Base-by-base conservation (phyloP, 2,113 vertebrate genomes). In the Monopterus albus region DNA sequence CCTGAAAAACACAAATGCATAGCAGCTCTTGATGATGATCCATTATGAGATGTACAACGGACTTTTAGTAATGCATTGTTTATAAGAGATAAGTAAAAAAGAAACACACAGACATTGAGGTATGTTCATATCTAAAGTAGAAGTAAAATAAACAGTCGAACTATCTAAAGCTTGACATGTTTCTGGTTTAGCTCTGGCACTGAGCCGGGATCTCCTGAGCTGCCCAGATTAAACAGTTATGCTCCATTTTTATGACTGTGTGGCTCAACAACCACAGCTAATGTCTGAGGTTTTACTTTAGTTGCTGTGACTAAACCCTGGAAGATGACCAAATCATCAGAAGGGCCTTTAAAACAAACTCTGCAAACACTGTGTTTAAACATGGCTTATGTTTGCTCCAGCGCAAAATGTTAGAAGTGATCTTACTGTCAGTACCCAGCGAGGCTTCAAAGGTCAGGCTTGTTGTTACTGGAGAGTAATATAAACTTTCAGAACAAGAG, bases 271-370 rank as follows among this genome's bases (percentile, higher is more conserved):
- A 21, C 47, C 65, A 36, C 70, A 53, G 47, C 57, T 67, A 39
- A 59, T 64, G 35, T 45, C 70, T 56, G 45, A 63, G 69, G 60
- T 58, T 62, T 65, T 42, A 21, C n/a, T 35, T 0, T 69, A 68
- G 64, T 83, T 59, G 23, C 72, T 73, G 23, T 69, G 68, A 73
- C 43, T 56, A 65, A 73, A 53, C 2, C 45, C 60, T 73, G 55
- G 72, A 69, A 14, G 29, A 11, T 2, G 12, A 55, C 60, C 58
- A 76, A 42, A 51, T 60, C 35, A 49, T 36, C 50, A 26, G 33
- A 55, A 31, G 13, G 5, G 53, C 21, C 57, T 13, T 33, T 47
- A 35, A 57, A 80, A 64, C 53, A 75, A 72, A 70, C 55, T 25
- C 2, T 1, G 20, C 38, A 56, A 45, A 64, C 58, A 29, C 31